phyloP scores from a whole-genome alignment of 2,113 vertebrate species.

The Aldabrachelys gigantea region DNA sequence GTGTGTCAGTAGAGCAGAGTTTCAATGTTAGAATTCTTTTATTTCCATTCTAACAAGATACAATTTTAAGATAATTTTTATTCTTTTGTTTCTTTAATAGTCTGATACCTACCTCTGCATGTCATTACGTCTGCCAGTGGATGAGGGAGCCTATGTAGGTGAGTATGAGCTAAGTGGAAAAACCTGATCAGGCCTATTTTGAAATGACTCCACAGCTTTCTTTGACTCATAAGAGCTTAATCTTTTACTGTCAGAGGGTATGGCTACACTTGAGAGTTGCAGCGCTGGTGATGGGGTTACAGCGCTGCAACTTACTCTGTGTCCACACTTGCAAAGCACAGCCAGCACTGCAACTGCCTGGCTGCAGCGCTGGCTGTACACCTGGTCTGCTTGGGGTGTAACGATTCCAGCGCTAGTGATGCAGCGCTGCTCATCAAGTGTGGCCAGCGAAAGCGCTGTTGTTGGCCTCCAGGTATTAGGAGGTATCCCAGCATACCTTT shows the following conservation, averaged over 20 bases:
- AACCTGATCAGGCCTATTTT: slow-evolving; percentile 3
- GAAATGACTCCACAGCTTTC: slow-evolving; percentile 39
- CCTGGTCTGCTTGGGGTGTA: no score
- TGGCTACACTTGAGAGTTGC: no score
- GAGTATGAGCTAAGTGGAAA: slow-evolving; percentile 72
- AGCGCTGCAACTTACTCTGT: no score
- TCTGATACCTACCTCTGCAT: slow-evolving; percentile 96
- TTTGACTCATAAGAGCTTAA: slow-evolving; percentile 46
- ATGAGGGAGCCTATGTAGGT: slow-evolving; percentile 90
- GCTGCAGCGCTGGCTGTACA: no score
- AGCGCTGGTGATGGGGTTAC: no score
- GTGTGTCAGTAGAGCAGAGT: neutral
- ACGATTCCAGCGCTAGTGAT: no score
- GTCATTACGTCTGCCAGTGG: slow-evolving; percentile 85
- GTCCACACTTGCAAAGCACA: no score
- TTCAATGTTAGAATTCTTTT: neutral
- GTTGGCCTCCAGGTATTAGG: no score
- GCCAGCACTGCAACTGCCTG: no score
- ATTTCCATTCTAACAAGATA: neutral
- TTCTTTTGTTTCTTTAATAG: slow-evolving; percentile 78
- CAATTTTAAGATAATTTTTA: slow-evolving; percentile 26
- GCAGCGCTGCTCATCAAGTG: no score
- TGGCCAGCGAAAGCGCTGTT: no score
- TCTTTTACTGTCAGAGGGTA: slow-evolving; percentile 34
- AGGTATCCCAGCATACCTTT: no score